Evolutionary conservation across 2,888 invertebrate genomes (phyloP), one percentile per base, ranked within the genome.

Genomic region (Xylocampa areola): DNA sequence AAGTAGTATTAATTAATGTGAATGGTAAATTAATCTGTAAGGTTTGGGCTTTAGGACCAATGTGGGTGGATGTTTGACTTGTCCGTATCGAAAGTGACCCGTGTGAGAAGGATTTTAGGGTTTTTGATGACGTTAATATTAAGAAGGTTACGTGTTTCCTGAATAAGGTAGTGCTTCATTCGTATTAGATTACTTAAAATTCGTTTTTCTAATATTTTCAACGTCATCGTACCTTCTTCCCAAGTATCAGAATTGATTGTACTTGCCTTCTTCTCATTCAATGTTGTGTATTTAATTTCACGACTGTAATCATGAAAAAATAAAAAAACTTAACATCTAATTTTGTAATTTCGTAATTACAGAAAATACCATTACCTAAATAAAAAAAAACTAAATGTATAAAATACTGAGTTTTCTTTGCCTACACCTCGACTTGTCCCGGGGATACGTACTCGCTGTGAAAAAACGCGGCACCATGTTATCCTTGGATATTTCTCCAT

Each of bases 1-100:
- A 70, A 73, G 77, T 77, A 78, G 81, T 85, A 86, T 86, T 88
- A 90, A 90, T 90, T 89, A 88, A 88, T 84, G 81, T 81, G 81
- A 85, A 88, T 87, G 80, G 80, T 84, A 81, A 84, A 88, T 86
- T 80, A 82, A 82, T 85, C 77, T 77, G 71, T 60, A 73, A 78
- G 79, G 82, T 79, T 73, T 70, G 54, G 68, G 69, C 73, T 80
- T 71, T 72, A 60, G 65, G 68, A 66, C 62, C 58, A 61, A 60
- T 33, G 73, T 62, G 61, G 64, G 49, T 43, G 16, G 37, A 32
- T 67, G 50, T 75, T 74, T 76, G 58, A 67, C 60, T 74, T 60
- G 62, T 23, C 40, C 35, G 48, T 60, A 76, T 75, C 74, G 70
- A 60, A 63, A 65, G 41, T 53, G 62, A 53, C 65, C 40, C 39